phyloP scores from a whole-genome alignment of 2,797 vertebrate species.

The Naso thynnoides region DNA sequence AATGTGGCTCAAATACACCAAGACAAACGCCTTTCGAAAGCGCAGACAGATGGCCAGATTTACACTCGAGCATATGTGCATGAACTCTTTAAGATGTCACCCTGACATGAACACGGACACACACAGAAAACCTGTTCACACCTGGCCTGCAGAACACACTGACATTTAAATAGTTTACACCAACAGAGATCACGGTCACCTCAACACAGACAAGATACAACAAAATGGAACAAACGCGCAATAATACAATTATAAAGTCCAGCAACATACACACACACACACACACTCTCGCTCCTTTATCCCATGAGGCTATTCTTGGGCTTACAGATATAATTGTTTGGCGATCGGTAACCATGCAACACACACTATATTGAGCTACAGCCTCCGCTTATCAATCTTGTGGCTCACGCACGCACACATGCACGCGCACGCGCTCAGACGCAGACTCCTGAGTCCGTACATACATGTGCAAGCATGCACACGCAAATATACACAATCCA shows the following conservation, averaged over 20 bases:
- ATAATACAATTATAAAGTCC: conserved; percentile 9
- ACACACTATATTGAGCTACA: conserved; percentile 14
- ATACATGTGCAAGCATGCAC: conserved; percentile 35
- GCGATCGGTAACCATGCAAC: conserved; percentile 53
- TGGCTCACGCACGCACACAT: neutral
- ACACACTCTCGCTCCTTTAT: conserved; percentile 25
- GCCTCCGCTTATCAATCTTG: conserved; percentile 34
- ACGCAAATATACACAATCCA: conserved; percentile 60
- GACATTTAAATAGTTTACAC: conserved; percentile 58
- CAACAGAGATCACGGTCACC: conserved; percentile 58
- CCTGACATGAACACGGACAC: conserved; percentile 32
- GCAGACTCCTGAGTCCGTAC: conserved; percentile 27
- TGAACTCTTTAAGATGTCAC: conserved; percentile 16
- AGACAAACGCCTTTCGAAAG: conserved; percentile 32
- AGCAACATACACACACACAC: conserved; percentile 24
- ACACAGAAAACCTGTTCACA: conserved; percentile 19
- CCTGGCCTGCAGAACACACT: conserved; percentile 22
- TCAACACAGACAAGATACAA: conserved; percentile 29
- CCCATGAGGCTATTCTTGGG: conserved; percentile 51
- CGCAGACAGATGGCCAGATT: conserved; percentile 21
- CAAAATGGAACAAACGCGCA: conserved; percentile 16
- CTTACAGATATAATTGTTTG: conserved; percentile 57
- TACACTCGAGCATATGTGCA: conserved; percentile 49
- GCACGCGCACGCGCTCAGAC: neutral
- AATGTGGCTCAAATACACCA: neutral